Evolutionary conservation across 2,888 invertebrate species (phyloP), one percentile per base, ranked within the genome.

Genomic region (Acleris literana): DNA sequence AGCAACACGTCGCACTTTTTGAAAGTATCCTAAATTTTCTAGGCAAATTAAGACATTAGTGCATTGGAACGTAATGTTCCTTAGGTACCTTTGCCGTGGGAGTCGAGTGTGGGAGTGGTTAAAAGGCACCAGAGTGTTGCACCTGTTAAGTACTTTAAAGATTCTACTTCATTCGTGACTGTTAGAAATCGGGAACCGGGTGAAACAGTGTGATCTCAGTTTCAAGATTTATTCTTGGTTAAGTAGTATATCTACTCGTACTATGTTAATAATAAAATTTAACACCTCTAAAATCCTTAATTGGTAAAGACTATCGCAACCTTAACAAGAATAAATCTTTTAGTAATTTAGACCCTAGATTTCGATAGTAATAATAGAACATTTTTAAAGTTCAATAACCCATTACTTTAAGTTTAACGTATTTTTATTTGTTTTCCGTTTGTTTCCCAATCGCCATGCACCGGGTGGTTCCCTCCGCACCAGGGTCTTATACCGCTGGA

Each of bases 101-200:
- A 90, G 85, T 84, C 90, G 87, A 88, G 89, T 90, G 90, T 90
- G 92, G 92, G 91, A 92, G 92, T 91, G 90, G 87, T 90, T 89
- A 92, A 92, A 92, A 92, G 91, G 89, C 92, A 92, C 92, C 92
- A 91, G 92, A 92, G 90, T 92, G 92, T 92, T 91, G 92, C 92
- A 92, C 92, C 92, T 85, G 92, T 92, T 92, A 92, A 92, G 92
- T 92, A 92, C 92, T 90, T 91, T 90, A 87, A 84, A 88, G 88
- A 91, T 90, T 91, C 79, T 92, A 88, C 90, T 90, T 90, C 84
- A 86, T 91, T 90, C 88, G 85, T 91, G 90, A 83, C 86, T 92
- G 91, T 92, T 92, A 92, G 91, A 85, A 76, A 86, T 86, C 85
- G 86, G 88, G 86, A 86, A 83, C 79, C 82, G 85, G 87, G 84